These are phyloP conservation scores for Lacanobia oleracea DNA, from an alignment of 2,888 invertebrate genomes.

Conservation along the genomic window DNA sequence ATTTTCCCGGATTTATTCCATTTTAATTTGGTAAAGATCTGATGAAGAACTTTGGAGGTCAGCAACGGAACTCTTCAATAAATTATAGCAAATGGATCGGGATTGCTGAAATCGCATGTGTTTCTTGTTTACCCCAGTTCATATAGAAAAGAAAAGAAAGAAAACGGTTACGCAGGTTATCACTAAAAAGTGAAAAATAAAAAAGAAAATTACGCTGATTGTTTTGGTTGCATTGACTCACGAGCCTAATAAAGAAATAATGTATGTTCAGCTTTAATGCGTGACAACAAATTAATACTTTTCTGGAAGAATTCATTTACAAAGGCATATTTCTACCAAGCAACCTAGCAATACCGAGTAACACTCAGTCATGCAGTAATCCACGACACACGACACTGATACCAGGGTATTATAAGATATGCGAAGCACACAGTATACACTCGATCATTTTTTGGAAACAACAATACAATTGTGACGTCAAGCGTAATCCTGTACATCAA, in stretches of 20 bases:
- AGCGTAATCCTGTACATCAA: conserved; percentile 10
- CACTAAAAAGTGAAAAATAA: no score
- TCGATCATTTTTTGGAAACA: conserved; percentile 40
- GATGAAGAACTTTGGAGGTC: no score
- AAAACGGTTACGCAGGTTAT: no score
- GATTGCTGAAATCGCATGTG: no score
- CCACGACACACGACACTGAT: conserved; percentile 28
- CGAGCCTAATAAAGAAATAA: not conserved
- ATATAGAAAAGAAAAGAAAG: no score
- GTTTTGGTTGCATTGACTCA: not conserved
- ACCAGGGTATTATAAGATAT: conserved; percentile 49
- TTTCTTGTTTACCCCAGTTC: no score
- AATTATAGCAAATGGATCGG: no score
- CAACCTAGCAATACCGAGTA: conserved; percentile 6
- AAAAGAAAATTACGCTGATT: not conserved
- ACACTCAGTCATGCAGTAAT: conserved; percentile 20
- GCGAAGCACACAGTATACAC: not conserved
- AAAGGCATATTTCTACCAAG: not conserved
- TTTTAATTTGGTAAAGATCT: no score
- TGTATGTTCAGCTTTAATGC: not conserved
- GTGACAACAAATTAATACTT: not conserved
- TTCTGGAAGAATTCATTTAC: not conserved
- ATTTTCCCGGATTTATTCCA: no score
- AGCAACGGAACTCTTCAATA: no score
- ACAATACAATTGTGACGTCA: conserved; percentile 43